Evolutionary conservation across 1,140 invertebrate genomes (phyloP), one percentile per base, ranked within the genome.

Genomic region (Meloidogyne floridensis): DNA sequence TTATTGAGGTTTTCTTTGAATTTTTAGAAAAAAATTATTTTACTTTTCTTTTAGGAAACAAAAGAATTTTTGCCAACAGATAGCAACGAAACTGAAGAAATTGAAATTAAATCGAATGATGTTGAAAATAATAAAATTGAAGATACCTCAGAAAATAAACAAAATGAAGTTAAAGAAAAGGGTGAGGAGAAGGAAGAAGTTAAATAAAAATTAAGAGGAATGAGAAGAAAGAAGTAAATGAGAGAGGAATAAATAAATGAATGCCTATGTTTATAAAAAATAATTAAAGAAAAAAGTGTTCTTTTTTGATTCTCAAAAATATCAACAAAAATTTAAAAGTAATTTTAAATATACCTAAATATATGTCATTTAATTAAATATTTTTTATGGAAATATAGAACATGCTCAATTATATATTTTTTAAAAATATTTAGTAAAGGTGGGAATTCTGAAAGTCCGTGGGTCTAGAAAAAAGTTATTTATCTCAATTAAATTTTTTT

Each of bases 1-100:
- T 85, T 75, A 81, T 85, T 82, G 84, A 85, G 53, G 84, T 85
- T n/a, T 65, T 81, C 18, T 54, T 13, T 73, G 2, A n/a, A n/a
- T 74, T 15, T 18, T 53, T 73, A 3, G 2, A 6, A 20, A 6
- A 7, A 74, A 74, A 7, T 74, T 15, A 47, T 13, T 43, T n/a
- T 73, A 15, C 11, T 51, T 20, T 74, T 74, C 15, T 71, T n/a
- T 74, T 47, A 74, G 43, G 43, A 51, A 5, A 54, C 18, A 20
- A 74, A 74, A 13, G 53, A 74, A 74, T 15, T 5, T n/a, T 54
- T 74, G 72, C 43, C 72, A 51, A n/a, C 43, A 74, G 43, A 51
- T 74, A 74, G 7, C 6, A n/a, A 74, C 15, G 70, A 71, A 71
- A n/a, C 72, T 54, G 72, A 74, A 74, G 72, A 74, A 74, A 1